A percentile compares a stretch with the other conserved stretches of the same genome.
Conservation (phyloP, 2,113 vertebrate genomes). For the Corapipo altera region DNA sequence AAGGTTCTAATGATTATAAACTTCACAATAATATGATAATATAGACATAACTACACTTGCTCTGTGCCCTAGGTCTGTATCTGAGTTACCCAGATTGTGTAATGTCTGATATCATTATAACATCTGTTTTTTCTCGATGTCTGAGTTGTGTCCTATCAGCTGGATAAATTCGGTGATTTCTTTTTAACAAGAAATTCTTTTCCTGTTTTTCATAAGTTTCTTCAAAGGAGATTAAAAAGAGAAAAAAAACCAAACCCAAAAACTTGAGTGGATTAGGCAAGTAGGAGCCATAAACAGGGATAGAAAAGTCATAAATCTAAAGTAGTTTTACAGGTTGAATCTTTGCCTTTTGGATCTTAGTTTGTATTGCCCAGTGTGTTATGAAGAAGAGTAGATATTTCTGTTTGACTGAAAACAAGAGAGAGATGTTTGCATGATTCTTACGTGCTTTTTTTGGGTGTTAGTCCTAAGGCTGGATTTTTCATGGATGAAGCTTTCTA, state of each 20-base stretch:
- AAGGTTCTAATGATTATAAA: neutral
- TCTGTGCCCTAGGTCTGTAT: neutral
- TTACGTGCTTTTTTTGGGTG: neutral
- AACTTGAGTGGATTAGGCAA: neutral
- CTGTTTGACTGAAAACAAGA: constrained; percentile 10
- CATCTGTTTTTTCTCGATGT: neutral
- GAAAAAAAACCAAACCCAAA: neutral
- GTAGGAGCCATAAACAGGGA: constrained; percentile 13
- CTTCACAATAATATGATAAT: neutral
- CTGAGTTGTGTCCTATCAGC: neutral
- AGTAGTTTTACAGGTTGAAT: neutral
- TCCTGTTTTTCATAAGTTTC: neutral
- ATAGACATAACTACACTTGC: neutral
- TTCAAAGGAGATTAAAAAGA: neutral
- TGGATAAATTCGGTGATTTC: neutral
- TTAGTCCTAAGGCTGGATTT: neutral
- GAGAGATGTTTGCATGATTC: neutral
- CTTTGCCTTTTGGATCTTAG: neutral
- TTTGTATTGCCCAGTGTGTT: constrained; percentile 27
- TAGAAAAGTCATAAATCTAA: neutral
- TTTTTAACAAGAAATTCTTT: neutral
- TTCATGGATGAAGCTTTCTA: neutral
- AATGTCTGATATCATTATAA: neutral
- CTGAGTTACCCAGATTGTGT: neutral
- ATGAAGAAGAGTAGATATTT: constrained; percentile 43